phyloP scores from a whole-genome alignment of 1,140 invertebrate genomes.

The Sycobia sp. region DNA sequence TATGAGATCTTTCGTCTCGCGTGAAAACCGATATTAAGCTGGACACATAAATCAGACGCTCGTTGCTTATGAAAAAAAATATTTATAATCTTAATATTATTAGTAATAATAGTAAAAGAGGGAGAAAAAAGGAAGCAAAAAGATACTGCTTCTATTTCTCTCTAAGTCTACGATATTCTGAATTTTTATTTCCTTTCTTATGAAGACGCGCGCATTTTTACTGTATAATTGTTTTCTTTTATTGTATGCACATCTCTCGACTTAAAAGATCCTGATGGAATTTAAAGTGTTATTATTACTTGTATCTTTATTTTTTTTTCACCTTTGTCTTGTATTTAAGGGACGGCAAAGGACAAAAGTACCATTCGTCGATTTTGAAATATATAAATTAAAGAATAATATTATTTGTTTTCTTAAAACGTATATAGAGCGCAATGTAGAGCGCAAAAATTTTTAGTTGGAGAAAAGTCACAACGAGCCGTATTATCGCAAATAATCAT shows the following conservation, averaged over 20 bases:
- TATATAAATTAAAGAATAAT: conserved; percentile 44
- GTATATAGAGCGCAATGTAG: conserved; percentile 15
- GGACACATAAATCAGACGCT: conserved; percentile 16
- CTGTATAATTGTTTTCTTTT: conserved; percentile 19
- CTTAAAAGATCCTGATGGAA: conserved; percentile 17
- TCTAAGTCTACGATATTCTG: conserved; percentile 10
- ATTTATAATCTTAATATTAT: conserved; percentile 8
- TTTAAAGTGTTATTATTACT: conserved; percentile 8
- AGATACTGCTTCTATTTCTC: conserved; percentile 8
- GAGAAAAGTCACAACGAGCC: conserved; percentile 53
- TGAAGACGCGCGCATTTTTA: conserved; percentile 21
- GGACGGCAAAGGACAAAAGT: conserved; percentile 60
- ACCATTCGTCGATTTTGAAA: conserved; percentile 57
- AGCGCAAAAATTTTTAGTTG: conserved; percentile 24
- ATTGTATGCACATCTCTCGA: conserved; percentile 17
- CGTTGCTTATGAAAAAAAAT: conserved; percentile 31
- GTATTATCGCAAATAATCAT: conserved; percentile 41
- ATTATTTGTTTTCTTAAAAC: conserved; percentile 18
- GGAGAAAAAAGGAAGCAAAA: conserved; percentile 11
- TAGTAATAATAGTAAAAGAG: conserved; percentile 22
- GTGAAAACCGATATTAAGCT: conserved; percentile 20
- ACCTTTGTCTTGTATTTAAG: conserved; percentile 33
- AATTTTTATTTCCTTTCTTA: conserved; percentile 14
- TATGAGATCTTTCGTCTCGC: conserved; percentile 25
- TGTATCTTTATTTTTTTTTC: conserved; percentile 28